Evolutionary conservation across 2,888 invertebrate genomes (phyloP).

Genomic region (Chymomyza amoena): DNA sequence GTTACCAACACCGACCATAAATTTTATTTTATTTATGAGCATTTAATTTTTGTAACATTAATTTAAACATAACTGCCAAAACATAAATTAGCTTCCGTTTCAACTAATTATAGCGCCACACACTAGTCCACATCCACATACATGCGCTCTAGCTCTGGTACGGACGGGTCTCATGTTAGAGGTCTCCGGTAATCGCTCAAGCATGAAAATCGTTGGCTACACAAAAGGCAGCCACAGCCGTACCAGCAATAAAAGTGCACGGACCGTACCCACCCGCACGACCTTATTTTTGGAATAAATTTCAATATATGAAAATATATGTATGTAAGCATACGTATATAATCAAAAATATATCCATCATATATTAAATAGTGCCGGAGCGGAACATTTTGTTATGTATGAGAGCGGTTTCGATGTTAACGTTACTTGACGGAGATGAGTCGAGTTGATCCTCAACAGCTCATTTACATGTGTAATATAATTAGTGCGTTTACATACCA

Average conservation of each 20-base stretch:
- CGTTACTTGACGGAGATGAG: neutral
- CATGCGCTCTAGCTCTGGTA: neutral
- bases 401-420: neutral
- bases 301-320: neutral
- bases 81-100: constrained; percentile 78
- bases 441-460: neutral
- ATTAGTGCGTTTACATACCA: too few species aligned
- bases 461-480: too few species aligned
- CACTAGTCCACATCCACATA: neutral
- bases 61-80: constrained; percentile 77
- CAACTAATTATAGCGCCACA: constrained; percentile 69
- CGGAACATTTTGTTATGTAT: neutral
- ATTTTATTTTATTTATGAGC: constrained; percentile 72
- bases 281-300: neutral
- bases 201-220: constrained; percentile 74
- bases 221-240: constrained; percentile 58
- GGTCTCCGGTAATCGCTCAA: constrained; percentile 65
- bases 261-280: neutral
- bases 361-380: too few species aligned
- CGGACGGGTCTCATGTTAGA: neutral
- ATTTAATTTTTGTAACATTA: constrained; percentile 77
- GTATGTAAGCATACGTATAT: neutral
- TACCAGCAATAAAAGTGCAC: neutral
- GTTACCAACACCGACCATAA: constrained; percentile 51
- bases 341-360: neutral